Base-by-base conservation (phyloP, 2,888 invertebrate species). In the Nephrocerus scutellatus region DNA sequence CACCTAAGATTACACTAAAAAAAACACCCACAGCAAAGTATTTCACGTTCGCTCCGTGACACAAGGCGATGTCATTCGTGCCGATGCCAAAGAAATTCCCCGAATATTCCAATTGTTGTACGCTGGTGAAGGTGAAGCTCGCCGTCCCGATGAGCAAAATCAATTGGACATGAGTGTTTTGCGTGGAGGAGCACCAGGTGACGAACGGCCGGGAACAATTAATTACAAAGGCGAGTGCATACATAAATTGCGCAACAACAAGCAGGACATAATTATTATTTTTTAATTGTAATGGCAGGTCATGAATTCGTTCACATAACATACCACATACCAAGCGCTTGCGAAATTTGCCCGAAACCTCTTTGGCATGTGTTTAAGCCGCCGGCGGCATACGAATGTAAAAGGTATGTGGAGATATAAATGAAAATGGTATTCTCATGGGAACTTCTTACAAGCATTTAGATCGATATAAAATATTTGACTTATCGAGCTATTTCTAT, bases 21-120 rank as follows among this genome's bases (percentile, higher is more conserved):
- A n/a, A n/a, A n/a, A 4, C 9, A 37, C 37, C 42, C 67, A 10
- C 74, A 92, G 96, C 73, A 96, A 97, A 79, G 86, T 98, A 65
- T 97, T 95, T 75, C 96, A 97, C 74, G 97, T 97, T 54, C 83
- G 97, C 51, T 88, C 92, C 45, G 97, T 98, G 53, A 96, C 97
- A 47, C 96, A 96, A 71, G 96, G 96, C 57, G 98, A 98, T 76
- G 96, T 97, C 58, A 95, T 97, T 68, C 83, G 96, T 66, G 97
- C 95, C 39, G 95, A 96, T 76, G 90, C 93, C 70, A 92, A 91
- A 80, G 95, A 97, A 76, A 93, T 98, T 72, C 97, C 97, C 58
- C 84, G 93, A 70, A 98, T 98, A 72, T 97, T 98, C 74, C 80
- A 93, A 75, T 76, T 97, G 60, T 73, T 97, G 59, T 97, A 97